These are phyloP conservation scores for Pantala flavescens DNA, from an alignment of 1,140 invertebrate species.

Conservation along the genomic window DNA sequence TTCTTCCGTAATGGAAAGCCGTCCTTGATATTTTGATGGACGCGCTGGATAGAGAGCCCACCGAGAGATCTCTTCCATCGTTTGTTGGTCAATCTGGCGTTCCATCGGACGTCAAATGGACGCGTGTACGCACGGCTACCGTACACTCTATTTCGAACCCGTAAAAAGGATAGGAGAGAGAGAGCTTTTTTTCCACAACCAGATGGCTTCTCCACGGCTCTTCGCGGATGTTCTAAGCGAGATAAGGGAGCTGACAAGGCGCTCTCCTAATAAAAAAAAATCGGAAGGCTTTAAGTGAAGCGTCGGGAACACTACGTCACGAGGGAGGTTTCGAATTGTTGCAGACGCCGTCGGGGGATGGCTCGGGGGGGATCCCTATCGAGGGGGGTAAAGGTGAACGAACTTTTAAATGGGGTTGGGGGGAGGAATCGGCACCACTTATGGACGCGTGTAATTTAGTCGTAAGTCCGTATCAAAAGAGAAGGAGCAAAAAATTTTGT, in stretches of 20 bases:
- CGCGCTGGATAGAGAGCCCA: background rate
- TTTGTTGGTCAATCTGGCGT: no score
- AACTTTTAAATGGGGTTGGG: background rate
- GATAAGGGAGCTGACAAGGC: conserved; percentile 2
- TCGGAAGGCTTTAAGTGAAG: background rate
- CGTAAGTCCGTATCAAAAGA: no score
- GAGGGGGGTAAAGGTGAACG: background rate
- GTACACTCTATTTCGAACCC: no score
- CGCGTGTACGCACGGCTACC: no score
- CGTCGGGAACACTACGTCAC: background rate
- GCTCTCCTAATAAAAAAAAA: background rate
- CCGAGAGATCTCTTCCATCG: no score
- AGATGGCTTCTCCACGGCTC: background rate
- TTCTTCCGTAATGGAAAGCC: background rate
- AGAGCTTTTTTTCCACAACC: no score
- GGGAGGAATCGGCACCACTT: background rate
- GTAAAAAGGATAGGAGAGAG: no score
- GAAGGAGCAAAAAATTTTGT: no score
- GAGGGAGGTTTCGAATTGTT: background rate
- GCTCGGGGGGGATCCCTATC: background rate
- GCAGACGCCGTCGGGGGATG: background rate
- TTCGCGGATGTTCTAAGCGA: background rate
- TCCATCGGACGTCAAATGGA: no score
- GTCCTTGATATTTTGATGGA: conserved; percentile 1
- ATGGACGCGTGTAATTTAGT: no score